phyloP scores from a whole-genome alignment of 2,113 vertebrate species.

The Sturnus vulgaris region DNA sequence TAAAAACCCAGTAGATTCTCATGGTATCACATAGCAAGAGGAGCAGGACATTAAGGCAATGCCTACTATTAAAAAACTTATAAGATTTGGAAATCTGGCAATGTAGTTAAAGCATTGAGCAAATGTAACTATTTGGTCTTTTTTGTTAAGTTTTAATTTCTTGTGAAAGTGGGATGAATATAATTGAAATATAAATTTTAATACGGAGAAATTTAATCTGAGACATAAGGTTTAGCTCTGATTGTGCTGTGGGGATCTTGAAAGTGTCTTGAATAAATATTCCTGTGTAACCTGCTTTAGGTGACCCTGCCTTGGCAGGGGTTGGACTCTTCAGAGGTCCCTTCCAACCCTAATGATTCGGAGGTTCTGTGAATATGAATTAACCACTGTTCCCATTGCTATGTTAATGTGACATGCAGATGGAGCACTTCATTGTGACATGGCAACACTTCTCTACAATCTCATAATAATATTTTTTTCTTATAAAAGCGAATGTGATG shows the following conservation, averaged over 20 bases:
- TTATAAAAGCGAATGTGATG: conserved; percentile 34
- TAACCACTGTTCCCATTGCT: neutral
- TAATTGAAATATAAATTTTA: neutral
- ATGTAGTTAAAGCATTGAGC: neutral
- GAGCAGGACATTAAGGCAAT: neutral
- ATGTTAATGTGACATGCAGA: neutral
- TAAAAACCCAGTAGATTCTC: neutral
- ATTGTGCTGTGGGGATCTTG: neutral
- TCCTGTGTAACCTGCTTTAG: neutral
- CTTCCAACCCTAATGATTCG: neutral
- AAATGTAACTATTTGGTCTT: neutral
- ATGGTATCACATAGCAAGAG: neutral
- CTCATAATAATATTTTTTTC: conserved; percentile 10
- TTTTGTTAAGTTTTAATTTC: neutral
- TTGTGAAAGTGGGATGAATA: neutral
- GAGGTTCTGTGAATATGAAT: neutral
- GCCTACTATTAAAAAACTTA: neutral
- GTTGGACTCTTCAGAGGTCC: neutral
- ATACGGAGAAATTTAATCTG: neutral
- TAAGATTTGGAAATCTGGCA: neutral
- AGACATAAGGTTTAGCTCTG: neutral
- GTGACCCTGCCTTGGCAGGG: neutral
- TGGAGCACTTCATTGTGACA: neutral
- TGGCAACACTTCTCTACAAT: neutral
- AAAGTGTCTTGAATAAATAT: neutral